A percentile compares a stretch with the other conserved stretches of the same genome.
phyloP scores from a whole-genome alignment of 2,113 vertebrate genomes.

The Cavia aperea region DNA sequence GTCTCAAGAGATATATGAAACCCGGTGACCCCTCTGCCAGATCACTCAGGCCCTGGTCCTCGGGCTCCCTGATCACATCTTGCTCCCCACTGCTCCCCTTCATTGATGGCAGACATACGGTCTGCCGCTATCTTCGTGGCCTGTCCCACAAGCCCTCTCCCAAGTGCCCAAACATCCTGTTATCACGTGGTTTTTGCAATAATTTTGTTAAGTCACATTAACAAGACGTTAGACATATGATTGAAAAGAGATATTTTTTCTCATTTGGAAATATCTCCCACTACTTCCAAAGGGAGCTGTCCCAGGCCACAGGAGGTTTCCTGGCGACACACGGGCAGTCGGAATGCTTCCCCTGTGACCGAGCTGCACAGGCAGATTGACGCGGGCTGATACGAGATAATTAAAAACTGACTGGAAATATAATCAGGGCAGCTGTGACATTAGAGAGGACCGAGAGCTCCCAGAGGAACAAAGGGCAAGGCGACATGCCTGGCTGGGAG shows the following conservation, averaged over 20 bases:
- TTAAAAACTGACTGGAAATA: conserved; percentile 49
- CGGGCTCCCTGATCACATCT: too few relatives aligned
- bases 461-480: background rate
- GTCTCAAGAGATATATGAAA: background rate
- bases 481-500: background rate
- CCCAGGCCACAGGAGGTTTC: background rate
- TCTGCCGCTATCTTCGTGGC: background rate
- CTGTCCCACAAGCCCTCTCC: background rate
- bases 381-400: conserved; percentile 23
- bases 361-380: conserved; percentile 11
- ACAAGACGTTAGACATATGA: conserved; percentile 47
- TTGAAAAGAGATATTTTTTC: background rate
- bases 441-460: background rate
- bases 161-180: background rate
- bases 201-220: conserved; percentile 40
- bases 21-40: background rate
- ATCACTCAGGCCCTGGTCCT: background rate
- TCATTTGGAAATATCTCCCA: background rate
- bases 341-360: background rate
- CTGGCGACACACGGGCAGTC: background rate
- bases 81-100: background rate
- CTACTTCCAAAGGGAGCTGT: conserved; percentile 7
- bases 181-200: conserved; percentile 42
- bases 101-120: background rate
- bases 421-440: background rate